phyloP scores from a whole-genome alignment of 2,888 invertebrate species.

The Gonocerus acuteangulatus region DNA sequence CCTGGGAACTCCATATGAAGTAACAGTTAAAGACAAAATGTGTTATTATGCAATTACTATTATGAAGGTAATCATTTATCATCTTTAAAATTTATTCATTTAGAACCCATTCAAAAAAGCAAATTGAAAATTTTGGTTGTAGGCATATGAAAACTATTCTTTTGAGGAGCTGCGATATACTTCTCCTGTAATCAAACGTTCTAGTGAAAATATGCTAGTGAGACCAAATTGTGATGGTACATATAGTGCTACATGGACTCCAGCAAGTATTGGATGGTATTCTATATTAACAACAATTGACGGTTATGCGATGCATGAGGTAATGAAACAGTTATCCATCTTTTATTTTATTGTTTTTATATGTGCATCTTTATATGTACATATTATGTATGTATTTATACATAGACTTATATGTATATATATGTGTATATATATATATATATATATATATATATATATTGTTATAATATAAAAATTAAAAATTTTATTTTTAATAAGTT shows the following conservation, averaged over 20 bases:
- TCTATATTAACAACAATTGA: slow-evolving; percentile 80
- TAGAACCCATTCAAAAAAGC: not conserved
- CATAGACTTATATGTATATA: too few species aligned
- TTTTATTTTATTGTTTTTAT: not conserved
- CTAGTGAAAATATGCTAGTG: slow-evolving; percentile 74
- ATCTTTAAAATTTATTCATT: not conserved
- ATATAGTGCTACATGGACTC: slow-evolving; percentile 84
- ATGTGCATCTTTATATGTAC: too few species aligned
- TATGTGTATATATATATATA: too few species aligned
- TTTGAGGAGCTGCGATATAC: slow-evolving; percentile 86
- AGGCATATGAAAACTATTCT: slow-evolving; percentile 83
- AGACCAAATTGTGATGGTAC: slow-evolving; percentile 70
- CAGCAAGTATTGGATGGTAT: slow-evolving; percentile 82
- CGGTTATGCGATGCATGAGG: slow-evolving; percentile 67
- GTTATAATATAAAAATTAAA: too few species aligned
- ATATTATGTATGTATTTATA: too few species aligned
- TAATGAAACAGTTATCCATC: slow-evolving; percentile 40
- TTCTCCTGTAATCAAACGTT: slow-evolving; percentile 58
- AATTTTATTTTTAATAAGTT: too few species aligned
- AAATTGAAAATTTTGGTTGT: slow-evolving; percentile 38
- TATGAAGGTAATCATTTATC: slow-evolving; percentile 63
- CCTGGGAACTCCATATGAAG: slow-evolving; percentile 68
- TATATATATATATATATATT: too few species aligned
- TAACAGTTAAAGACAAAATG: slow-evolving; percentile 82
- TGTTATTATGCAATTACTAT: slow-evolving; percentile 90